Base-by-base conservation (phyloP, 2,888 invertebrate genomes). In the Zeuzera pyrina region DNA sequence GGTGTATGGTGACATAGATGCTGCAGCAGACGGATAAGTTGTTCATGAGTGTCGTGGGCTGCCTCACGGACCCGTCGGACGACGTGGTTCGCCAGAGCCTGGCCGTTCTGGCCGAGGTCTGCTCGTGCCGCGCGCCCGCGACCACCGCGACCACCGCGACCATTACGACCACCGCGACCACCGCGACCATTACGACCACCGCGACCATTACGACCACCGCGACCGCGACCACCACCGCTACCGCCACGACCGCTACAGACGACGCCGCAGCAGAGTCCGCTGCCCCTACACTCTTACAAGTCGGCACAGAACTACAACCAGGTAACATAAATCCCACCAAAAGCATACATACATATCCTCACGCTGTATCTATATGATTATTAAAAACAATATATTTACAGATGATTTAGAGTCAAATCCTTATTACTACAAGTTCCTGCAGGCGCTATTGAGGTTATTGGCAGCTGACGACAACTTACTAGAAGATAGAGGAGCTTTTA, bases 1-100 rank as follows among this genome's bases (percentile, higher is more conserved):
- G 5, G 21, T 4, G 29, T 13, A 19, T 34, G 25, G 16, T 29
- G 25, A 50, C 52, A 35, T 63, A 91, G 89, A 93, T 94, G 92
- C 87, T 87, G 43, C 59, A 66, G 41, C 89, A 92, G 61, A 89
- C 92, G 31, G 91, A 89, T 52, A 84, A 86, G 45, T 73, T 94
- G 45, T 93, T 93, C 70, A 88, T 88, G 50, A 89, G 92, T 35
- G 85, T 97, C 32, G 87, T 98, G 68, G 88, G 89, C 50, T 92
- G 93, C 15, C 85, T 99, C 29, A 92, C 94, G 19, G 98, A 98
- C 78, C 89, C 90, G 38, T 91, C 96, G 0, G 97, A 98, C 76
- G 97, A 98, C 85, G 98, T 98, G 33, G 97, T 98, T 26, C 89
- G 97, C 34, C 91, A 97, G 64, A 92, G 93, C 64, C 86, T 99